Conservation (phyloP, 2,888 invertebrate genomes). For the Loripinus fragilis region DNA sequence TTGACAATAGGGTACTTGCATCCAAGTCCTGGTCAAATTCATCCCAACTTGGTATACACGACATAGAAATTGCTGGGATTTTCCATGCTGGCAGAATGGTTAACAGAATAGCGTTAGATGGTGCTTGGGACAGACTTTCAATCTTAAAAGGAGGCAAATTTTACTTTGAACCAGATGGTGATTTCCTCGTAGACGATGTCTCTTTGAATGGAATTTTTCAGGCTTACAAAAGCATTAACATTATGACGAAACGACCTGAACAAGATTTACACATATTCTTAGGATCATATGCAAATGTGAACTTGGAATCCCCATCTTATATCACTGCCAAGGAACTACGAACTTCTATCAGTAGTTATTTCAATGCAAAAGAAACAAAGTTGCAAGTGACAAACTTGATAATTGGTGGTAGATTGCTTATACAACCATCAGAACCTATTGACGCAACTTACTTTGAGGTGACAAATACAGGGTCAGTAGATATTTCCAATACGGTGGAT, state of each 20-base stretch:
- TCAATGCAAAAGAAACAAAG: conserved; percentile 52
- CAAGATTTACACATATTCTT: conserved; percentile 30
- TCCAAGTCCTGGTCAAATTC: conserved; percentile 51
- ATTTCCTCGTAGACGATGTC: conserved; percentile 54
- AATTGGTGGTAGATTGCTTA: conserved; percentile 47
- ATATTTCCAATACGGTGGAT: conserved; percentile 36
- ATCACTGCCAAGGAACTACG: conserved; percentile 40
- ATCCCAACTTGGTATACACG: conserved; percentile 57
- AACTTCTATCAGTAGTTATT: conserved; percentile 42
- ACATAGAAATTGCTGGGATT: conserved; percentile 56
- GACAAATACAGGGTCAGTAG: conserved; percentile 43
- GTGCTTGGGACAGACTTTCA: conserved; percentile 62
- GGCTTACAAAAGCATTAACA: conserved; percentile 44
- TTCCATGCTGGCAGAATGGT: conserved; percentile 54
- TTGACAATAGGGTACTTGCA: conserved; percentile 57
- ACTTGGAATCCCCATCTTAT: conserved; percentile 54
- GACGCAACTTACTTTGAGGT: conserved; percentile 41
- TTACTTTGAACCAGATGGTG: conserved; percentile 57
- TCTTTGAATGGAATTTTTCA: conserved; percentile 54
- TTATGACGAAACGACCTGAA: conserved; percentile 32
- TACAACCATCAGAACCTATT: conserved; percentile 42
- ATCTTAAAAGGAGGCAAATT: conserved; percentile 53
- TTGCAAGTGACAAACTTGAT: conserved; percentile 38
- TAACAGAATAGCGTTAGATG: conserved; percentile 40
- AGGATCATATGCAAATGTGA: conserved; percentile 36